Evolutionary conservation across 2,113 vertebrate species (phyloP).

Genomic region (Cynocephalus volans): DNA sequence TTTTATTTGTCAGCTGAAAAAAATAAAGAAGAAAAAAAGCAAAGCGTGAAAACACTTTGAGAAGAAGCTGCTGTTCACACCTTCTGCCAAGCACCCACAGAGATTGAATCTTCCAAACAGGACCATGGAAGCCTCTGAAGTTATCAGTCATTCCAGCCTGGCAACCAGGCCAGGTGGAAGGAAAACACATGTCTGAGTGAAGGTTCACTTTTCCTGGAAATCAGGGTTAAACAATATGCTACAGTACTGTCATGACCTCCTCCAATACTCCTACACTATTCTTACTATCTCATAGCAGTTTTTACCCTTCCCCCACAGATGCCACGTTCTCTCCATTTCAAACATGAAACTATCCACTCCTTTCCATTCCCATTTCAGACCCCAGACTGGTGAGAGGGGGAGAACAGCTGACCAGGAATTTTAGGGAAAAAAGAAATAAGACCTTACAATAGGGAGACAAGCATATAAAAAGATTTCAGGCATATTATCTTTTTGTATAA

Average conservation of each 20-base stretch:
- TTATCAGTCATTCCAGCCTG: neutral
- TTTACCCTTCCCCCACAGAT: neutral
- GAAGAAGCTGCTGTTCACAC: neutral
- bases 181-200: neutral
- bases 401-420: neutral
- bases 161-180: neutral
- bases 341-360: neutral
- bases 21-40: neutral
- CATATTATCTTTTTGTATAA: neutral
- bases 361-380: neutral
- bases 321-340: neutral
- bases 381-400: neutral
- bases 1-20: neutral
- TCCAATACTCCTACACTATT: neutral
- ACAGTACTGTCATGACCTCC: neutral
- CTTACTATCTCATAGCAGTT: neutral
- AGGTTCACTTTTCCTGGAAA: neutral
- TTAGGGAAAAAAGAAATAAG: neutral
- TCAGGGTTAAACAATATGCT: neutral
- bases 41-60: neutral
- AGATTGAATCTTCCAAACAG: neutral
- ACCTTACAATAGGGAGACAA: neutral
- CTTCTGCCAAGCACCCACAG: neutral
- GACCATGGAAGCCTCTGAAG: neutral
- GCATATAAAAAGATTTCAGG: neutral